Percentiles rank a stretch among this genome's conserved stretches.
phyloP scores from a whole-genome alignment of 2,113 vertebrate species.

The Pteropus alecto region DNA sequence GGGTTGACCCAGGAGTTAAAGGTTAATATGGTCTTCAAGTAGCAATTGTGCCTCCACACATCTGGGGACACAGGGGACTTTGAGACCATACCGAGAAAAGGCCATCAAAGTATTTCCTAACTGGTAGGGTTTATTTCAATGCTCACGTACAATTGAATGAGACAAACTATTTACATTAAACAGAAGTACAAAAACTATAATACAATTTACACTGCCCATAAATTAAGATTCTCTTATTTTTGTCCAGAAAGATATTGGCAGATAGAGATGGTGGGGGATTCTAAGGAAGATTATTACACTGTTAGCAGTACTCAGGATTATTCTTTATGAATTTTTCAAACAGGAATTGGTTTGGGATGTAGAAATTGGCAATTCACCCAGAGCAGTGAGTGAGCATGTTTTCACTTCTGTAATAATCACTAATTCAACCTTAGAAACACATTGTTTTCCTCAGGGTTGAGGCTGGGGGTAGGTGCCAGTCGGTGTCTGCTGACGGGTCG shows the following conservation, averaged over 20 bases:
- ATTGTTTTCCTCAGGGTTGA: background rate
- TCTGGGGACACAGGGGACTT: too few species aligned
- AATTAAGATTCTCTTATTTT: background rate
- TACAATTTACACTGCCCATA: background rate
- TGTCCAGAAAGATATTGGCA: background rate
- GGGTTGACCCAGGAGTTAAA: background rate
- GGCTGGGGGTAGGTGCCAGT: background rate
- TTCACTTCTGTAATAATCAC: background rate
- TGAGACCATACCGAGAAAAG: background rate
- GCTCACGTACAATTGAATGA: background rate
- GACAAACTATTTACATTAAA: constrained; percentile 18
- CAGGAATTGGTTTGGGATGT: background rate
- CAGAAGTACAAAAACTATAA: constrained; percentile 21
- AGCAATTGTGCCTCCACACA: rapidly evolving
- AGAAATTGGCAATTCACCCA: background rate
- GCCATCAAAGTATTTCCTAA: background rate
- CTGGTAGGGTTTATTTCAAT: constrained; percentile 1
- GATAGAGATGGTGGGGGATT: background rate
- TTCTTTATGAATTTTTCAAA: background rate
- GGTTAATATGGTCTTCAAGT: background rate
- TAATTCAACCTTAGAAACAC: background rate
- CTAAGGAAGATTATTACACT: background rate
- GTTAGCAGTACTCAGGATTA: background rate
- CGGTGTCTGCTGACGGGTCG: background rate
- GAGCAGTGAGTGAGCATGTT: background rate